Conservation (phyloP, 2,888 invertebrate species). For the Leucophenga montana region DNA sequence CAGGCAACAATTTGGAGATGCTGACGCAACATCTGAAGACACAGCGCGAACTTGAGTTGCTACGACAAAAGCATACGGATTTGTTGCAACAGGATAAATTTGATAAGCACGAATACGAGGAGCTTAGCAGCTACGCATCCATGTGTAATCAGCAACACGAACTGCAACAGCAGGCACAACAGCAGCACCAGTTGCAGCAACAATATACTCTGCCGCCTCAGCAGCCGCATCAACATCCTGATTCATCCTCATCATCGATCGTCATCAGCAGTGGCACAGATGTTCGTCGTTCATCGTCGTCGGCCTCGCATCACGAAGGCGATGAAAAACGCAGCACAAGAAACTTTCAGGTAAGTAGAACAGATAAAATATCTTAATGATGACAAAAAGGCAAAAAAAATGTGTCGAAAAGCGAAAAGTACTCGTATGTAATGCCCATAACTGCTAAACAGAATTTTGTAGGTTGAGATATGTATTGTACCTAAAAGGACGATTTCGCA, state of each 20-base stretch:
- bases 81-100: slow-evolving; percentile 47
- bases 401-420: too few species aligned
- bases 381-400: too few species aligned
- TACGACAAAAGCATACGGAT: slow-evolving; percentile 55
- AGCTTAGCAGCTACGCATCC: slow-evolving; percentile 54
- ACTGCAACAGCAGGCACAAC: slow-evolving; percentile 41
- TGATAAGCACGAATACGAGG: slow-evolving; percentile 47
- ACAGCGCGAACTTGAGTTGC: slow-evolving; percentile 58
- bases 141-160: slow-evolving; percentile 64
- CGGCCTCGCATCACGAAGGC: slow-evolving; percentile 57
- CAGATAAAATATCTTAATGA: neutral
- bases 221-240: slow-evolving; percentile 65
- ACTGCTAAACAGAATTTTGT: too few species aligned
- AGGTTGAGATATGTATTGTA: too few species aligned
- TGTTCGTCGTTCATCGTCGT: slow-evolving; percentile 65
- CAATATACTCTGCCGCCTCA: slow-evolving; percentile 40
- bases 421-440: too few species aligned
- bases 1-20: slow-evolving; percentile 67
- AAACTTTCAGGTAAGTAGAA: slow-evolving; percentile 70
- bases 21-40: slow-evolving; percentile 66
- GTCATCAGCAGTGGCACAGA: slow-evolving; percentile 58
- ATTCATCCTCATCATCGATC: slow-evolving; percentile 71
- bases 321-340: slow-evolving; percentile 69
- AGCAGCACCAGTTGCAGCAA: slow-evolving; percentile 42
- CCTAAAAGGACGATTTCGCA: too few species aligned